These are phyloP conservation scores for Lamellibrachia columna DNA, from an alignment of 2,888 invertebrate genomes.

Conservation along the genomic window DNA sequence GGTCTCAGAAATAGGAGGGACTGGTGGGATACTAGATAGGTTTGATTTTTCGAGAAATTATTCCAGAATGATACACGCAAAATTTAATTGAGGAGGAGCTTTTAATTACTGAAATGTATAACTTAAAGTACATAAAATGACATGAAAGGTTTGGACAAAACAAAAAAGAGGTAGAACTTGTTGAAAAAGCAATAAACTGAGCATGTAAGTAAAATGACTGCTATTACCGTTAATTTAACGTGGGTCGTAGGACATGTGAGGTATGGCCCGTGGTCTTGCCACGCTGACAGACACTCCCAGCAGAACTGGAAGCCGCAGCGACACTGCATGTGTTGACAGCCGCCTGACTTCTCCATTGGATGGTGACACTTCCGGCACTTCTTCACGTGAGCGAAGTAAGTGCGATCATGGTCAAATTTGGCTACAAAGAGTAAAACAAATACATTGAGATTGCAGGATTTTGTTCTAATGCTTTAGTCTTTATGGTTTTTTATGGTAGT, in stretches of 20 bases:
- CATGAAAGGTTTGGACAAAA: not conserved
- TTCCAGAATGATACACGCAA: too few relatives aligned
- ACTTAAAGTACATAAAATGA: not conserved
- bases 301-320: slow-evolving; percentile 42
- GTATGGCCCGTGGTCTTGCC: slow-evolving; percentile 28
- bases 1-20: too few relatives aligned
- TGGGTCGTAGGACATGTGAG: not conserved
- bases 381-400: slow-evolving; percentile 36
- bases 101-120: too few relatives aligned
- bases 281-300: slow-evolving; percentile 42
- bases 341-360: slow-evolving; percentile 46
- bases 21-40: too few relatives aligned
- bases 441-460: not conserved
- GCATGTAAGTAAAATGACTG: not conserved
- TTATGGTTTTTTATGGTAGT: too few relatives aligned
- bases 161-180: not conserved
- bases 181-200: not conserved
- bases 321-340: slow-evolving; percentile 45
- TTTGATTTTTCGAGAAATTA: too few relatives aligned
- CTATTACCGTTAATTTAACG: not conserved
- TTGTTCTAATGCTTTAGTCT: too few relatives aligned
- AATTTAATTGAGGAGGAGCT: too few relatives aligned
- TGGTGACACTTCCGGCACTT: slow-evolving; percentile 44
- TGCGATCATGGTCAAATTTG: not conserved
- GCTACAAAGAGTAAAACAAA: not conserved